Base-by-base conservation (phyloP, 1,140 invertebrate species). In the Belonocnema kinseyi region DNA sequence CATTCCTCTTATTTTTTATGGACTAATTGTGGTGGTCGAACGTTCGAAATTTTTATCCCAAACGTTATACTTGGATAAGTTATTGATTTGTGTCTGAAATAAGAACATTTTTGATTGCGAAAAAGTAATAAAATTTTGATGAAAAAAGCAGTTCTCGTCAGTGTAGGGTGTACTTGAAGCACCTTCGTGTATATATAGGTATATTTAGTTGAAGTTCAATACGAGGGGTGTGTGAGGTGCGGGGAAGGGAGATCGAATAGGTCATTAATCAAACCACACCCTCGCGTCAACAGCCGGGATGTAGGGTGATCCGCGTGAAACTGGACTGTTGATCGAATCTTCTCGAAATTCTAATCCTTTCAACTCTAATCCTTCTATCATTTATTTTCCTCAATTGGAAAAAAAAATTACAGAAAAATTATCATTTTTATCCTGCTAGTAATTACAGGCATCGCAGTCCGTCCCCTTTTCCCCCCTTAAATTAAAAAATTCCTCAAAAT, bases 261-360 rank as follows among this genome's bases (percentile, higher is more conserved):
- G 88, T 91, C 90, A 90, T 91, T 91, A 91, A 91, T 91, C 90
- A 91, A 91, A 90, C 90, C 89, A 87, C 89, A 91, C 90, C 89
- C 90, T 90, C 85, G 88, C 77, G 79, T 85, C 83, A 85, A 89
- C 85, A 85, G 86, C 82, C 84, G 77, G 83, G 78, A 85, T 89
- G 86, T 90, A 90, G 89, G 89, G 88, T 89, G 89, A 86, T 85
- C 85, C 87, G 79, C 83, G 82, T 80, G 82, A 84, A 81, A 83
- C 78, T 33, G 61, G 50, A 76, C 50, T 66, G 26, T 10, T 33
- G 58, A 72, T 72, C n/a, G 3, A 50, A 21, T 50, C n/a, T 72
- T 21, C n/a, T 72, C 50, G 14, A 50, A 50, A 14, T 53, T n/a
- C 50, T 40, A 19, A 26, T 76, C 77, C 21, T 50, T 51, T 40